Conservation (phyloP, 2,888 invertebrate species). For the Brassicogethes aeneus region DNA sequence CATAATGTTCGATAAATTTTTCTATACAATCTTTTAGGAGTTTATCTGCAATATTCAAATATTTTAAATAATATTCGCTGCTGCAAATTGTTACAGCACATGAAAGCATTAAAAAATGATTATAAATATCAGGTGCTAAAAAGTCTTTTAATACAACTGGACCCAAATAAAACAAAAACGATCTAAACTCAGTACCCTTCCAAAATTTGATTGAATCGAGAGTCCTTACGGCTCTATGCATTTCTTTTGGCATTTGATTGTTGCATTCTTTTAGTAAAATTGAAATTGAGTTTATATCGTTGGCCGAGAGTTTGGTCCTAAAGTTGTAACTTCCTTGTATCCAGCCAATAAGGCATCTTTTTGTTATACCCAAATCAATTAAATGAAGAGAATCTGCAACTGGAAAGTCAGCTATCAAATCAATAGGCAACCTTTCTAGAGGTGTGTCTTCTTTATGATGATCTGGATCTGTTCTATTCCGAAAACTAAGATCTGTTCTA, state of each 20-base stretch:
- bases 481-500: no score
- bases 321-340: background rate
- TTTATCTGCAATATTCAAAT: constrained; percentile 4
- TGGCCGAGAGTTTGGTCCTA: background rate
- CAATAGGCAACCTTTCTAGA: no score
- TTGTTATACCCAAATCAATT: background rate
- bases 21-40: constrained; percentile 11
- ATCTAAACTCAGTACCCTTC: background rate
- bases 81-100: background rate
- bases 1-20: constrained; percentile 10
- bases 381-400: no score
- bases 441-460: constrained; percentile 1
- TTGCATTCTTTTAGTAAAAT: background rate
- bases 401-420: no score
- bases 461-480: background rate
- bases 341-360: background rate
- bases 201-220: background rate
- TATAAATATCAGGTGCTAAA: background rate
- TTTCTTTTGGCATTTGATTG: background rate
- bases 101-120: background rate
- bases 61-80: background rate
- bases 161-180: background rate
- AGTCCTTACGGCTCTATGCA: background rate
- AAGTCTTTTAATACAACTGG: background rate
- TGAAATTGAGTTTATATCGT: background rate